A percentile compares a stretch with the other conserved stretches of the same genome.
Conservation (phyloP, 2,888 invertebrate genomes). For the Hypena proboscidalis region DNA sequence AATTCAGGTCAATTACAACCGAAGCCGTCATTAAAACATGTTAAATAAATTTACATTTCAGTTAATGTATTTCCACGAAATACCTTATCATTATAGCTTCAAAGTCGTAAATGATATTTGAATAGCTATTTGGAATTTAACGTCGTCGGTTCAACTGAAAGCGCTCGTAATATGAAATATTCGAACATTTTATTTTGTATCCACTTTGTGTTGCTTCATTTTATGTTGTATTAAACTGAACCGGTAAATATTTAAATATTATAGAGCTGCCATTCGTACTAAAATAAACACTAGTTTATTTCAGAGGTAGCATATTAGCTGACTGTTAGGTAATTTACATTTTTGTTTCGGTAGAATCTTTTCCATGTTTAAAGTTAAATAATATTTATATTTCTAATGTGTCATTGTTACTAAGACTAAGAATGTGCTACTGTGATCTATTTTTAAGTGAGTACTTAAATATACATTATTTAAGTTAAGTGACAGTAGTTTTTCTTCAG, state of each 20-base stretch:
- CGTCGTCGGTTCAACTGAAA: neutral
- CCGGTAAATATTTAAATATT: slow-evolving; percentile 11
- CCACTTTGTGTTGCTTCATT: slow-evolving; percentile 18
- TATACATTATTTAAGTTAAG: too few species aligned
- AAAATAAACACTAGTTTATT: too few species aligned
- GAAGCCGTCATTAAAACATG: slow-evolving; percentile 19
- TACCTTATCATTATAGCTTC: slow-evolving; percentile 41
- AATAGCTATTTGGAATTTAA: slow-evolving; percentile 34
- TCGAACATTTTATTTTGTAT: slow-evolving; percentile 16
- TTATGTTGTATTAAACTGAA: slow-evolving; percentile 25
- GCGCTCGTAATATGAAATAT: slow-evolving; percentile 13
- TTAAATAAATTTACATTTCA: slow-evolving; percentile 29
- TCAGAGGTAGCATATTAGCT: too few species aligned
- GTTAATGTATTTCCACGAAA: slow-evolving; percentile 36
- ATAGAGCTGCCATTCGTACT: slow-evolving; percentile 9
- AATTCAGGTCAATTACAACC: slow-evolving; percentile 22
- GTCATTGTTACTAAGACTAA: too few species aligned
- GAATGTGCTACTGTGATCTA: too few species aligned
- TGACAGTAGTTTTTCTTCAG: too few species aligned
- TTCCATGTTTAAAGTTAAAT: too few species aligned
- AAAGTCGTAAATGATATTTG: slow-evolving; percentile 40
- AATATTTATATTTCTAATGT: too few species aligned
- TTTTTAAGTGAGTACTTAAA: too few species aligned
- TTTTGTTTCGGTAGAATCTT: too few species aligned
- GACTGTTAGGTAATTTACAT: too few species aligned